Percentiles rank a stretch among this genome's conserved stretches.
Evolutionary conservation across 2,797 vertebrate species (phyloP).

Genomic region (Chiroxiphia lanceolata): DNA sequence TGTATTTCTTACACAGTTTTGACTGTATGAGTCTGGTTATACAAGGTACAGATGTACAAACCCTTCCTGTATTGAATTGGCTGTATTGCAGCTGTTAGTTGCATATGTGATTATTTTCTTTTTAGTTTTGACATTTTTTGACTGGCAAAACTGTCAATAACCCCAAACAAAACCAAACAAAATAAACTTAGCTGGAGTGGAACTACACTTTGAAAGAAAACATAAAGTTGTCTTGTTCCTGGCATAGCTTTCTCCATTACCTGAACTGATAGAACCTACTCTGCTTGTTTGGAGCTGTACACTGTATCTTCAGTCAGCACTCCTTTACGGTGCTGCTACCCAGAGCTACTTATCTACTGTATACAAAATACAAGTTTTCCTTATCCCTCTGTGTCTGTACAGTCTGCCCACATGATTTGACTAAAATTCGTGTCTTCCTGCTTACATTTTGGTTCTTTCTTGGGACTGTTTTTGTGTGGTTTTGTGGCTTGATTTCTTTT

Average conservation of each 20-base stretch:
- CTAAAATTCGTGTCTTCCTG: not conserved
- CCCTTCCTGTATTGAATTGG: not conserved
- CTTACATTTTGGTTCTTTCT: not conserved
- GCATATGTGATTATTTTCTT: not conserved
- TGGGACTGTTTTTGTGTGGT: not conserved
- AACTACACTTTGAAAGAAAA: not conserved
- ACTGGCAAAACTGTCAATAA: not conserved
- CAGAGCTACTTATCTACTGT: not conserved
- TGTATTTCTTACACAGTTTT: not conserved
- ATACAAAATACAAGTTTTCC: not conserved
- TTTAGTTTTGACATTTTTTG: not conserved
- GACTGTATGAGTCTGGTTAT: not conserved
- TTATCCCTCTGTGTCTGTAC: not conserved
- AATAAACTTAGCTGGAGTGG: not conserved
- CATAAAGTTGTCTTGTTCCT: not conserved
- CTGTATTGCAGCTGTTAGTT: not conserved
- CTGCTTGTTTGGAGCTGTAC: not conserved
- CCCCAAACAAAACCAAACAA: not conserved
- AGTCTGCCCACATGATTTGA: not conserved
- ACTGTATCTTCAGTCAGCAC: not conserved
- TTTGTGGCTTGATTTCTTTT: not conserved
- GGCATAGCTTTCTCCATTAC: not conserved
- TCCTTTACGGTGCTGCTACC: not conserved
- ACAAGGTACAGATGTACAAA: not conserved
- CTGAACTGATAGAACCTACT: not conserved